Conservation (phyloP, 1,140 invertebrate species). For the Drosophila willistoni region DNA sequence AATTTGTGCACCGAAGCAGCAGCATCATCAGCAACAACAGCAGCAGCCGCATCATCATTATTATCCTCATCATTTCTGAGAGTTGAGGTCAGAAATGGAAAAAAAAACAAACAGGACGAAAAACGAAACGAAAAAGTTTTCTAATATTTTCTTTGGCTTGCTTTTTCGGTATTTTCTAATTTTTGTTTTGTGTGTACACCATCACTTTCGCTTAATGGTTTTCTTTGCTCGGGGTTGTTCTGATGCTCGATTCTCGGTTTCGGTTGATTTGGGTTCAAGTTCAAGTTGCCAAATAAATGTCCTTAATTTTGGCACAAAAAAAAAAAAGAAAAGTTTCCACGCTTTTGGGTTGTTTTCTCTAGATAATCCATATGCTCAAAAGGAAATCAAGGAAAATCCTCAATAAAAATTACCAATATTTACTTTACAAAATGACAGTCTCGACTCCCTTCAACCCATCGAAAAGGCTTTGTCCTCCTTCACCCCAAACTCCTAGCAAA, state of each 20-base stretch:
- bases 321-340: too few relatives aligned
- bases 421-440: conserved; percentile 81
- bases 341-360: conserved; percentile 24
- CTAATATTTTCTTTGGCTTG: conserved; percentile 48
- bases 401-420: conserved; percentile 83
- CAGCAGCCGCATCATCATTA: conserved; percentile 2
- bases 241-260: conserved; percentile 2
- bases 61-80: conserved; percentile 12
- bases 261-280: conserved; percentile 57
- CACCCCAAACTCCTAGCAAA: conserved; percentile 37
- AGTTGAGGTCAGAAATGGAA: conserved; percentile 3
- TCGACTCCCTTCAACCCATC: conserved; percentile 8
- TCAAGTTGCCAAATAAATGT: conserved; percentile 66
- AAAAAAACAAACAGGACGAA: neutral
- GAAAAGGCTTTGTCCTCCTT: neutral
- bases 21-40: neutral
- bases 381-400: conserved; percentile 74
- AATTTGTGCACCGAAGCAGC: conserved; percentile 59
- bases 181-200: conserved; percentile 24
- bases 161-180: conserved; percentile 38
- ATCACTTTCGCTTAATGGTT: conserved; percentile 63
- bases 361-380: conserved; percentile 63
- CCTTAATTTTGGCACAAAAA: conserved; percentile 54
- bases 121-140: conserved; percentile 37
- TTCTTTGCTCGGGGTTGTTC: neutral